Base-by-base conservation (phyloP, 2,113 vertebrate genomes). In the Potamarius usumacintae region DNA sequence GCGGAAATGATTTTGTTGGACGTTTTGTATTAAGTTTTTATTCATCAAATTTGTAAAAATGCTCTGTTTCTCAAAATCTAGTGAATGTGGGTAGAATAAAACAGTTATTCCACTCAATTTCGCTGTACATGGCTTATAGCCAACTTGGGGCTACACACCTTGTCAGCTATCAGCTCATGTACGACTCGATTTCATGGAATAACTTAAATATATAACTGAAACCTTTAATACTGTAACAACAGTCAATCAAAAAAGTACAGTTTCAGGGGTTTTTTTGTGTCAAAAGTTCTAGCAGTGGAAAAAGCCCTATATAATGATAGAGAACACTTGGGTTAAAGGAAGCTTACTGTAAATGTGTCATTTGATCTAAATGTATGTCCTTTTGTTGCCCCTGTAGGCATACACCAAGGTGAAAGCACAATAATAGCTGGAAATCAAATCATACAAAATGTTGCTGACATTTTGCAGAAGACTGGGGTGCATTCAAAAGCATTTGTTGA, bases 271-370 rank as follows among this genome's bases (percentile, higher is more conserved):
- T 79, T 57, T 27, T 7, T 30, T 0, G 10, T 20, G 0, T 57
- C 55, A 81, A 81, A 60, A 58, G 9, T 57, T 72, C 30, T 58
- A 77, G 80, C 8, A 2, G 48, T 25, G 52, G 25, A 69, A 15
- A 27, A 18, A 80, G 27, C n/a, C 55, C 88, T 88, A 82, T 88
- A 53, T 53, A 87, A 85, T 55, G 50, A 67, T 5, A 57, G 62
- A 65, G 57, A 88, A 78, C 71, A 72, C 50, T 30, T 65, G 67
- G 86, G 72, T 86, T 86, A 79, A 62, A 84, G 72, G 57, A 87
- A 48, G 58, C 48, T 53, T 82, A n/a, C n/a, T n/a, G n/a, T n/a
- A 30, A 78, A 85, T 76, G 52, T 63, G 71, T 71, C 52, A 85
- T 48, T 83, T 27, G 25, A 90, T 83, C 48, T 79, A 58, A 7